phyloP scores from a whole-genome alignment of 2,888 invertebrate species.

The Mermis nigrescens region DNA sequence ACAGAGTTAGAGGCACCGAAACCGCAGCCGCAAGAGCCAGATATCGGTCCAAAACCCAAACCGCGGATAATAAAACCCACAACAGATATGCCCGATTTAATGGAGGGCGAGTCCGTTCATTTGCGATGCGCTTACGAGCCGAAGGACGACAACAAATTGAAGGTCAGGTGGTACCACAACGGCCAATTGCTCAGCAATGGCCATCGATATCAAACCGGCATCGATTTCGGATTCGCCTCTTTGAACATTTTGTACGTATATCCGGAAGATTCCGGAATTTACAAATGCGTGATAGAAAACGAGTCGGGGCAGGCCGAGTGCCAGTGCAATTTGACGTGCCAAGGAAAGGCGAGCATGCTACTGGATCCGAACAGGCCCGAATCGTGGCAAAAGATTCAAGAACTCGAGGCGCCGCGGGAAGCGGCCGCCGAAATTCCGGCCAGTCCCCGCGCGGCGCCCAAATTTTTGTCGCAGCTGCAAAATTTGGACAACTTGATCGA shows the following conservation, averaged over 20 bases:
- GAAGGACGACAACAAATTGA: slow-evolving; percentile 36
- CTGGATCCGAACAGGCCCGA: slow-evolving; percentile 79
- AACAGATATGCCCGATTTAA: slow-evolving; percentile 21
- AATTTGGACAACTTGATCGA: slow-evolving; percentile 62
- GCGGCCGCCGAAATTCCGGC: slow-evolving; percentile 48
- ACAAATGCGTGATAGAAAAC: slow-evolving; percentile 82
- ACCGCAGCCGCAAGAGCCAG: slow-evolving; percentile 21
- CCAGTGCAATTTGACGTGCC: slow-evolving; percentile 40
- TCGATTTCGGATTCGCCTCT: slow-evolving; percentile 92
- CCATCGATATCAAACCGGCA: slow-evolving; percentile 67
- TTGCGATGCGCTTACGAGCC: slow-evolving; percentile 38
- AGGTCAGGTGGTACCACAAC: slow-evolving; percentile 53
- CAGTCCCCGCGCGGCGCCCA: slow-evolving; percentile 58
- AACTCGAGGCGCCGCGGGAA: slow-evolving; percentile 50
- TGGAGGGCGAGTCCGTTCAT: slow-evolving; percentile 37
- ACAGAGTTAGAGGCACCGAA: slow-evolving; percentile 25
- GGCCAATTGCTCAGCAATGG: slow-evolving; percentile 53
- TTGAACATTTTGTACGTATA: slow-evolving; percentile 84
- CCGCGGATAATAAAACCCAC: slow-evolving; percentile 11
- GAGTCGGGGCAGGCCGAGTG: slow-evolving; percentile 81
- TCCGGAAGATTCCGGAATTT: slow-evolving; percentile 88
- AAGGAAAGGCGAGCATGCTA: slow-evolving; percentile 38
- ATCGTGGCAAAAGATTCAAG: slow-evolving; percentile 71
- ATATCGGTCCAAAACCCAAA: slow-evolving; percentile 21
- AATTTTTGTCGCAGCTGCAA: slow-evolving; percentile 58